Evolutionary conservation across 1,140 invertebrate species (phyloP).

Genomic region (Drosophila nasuta): DNA sequence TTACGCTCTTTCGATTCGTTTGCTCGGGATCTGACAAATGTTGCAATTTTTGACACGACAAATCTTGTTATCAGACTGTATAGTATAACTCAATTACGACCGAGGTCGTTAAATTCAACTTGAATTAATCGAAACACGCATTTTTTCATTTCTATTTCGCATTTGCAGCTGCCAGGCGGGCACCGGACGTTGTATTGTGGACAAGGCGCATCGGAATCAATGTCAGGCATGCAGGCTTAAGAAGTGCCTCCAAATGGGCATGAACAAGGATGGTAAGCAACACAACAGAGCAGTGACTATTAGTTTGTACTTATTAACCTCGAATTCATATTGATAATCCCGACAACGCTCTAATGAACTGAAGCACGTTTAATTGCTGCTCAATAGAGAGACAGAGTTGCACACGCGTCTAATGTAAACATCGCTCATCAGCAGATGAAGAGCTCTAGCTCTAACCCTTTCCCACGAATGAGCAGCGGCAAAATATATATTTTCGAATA

Average conservation of each 20-base stretch:
- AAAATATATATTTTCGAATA: conserved; percentile 7
- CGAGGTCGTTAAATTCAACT: conserved; percentile 29
- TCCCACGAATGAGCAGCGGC: conserved; percentile 49
- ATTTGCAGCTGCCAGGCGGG: conserved; percentile 97
- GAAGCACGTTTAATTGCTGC: conserved; percentile 76
- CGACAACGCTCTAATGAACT: conserved; percentile 70
- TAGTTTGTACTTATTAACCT: conserved; percentile 13
- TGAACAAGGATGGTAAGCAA: conserved; percentile 99
- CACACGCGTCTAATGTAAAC: conserved; percentile 56
- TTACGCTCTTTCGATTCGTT: conserved; percentile 54
- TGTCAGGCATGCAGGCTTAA: conserved; percentile 99
- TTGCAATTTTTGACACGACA: conserved; percentile 80
- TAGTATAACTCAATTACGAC: conserved; percentile 63
- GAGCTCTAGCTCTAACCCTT: conserved; percentile 23
- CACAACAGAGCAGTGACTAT: background rate
- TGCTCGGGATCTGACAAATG: conserved; percentile 71
- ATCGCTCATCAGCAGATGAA: background rate
- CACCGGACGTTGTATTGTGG: conserved; percentile 97
- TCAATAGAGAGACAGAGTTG: conserved; percentile 58
- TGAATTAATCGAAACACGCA: conserved; percentile 49
- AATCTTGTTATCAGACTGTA: conserved; percentile 54
- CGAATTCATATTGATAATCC: conserved; percentile 39
- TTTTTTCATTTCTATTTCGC: conserved; percentile 17
- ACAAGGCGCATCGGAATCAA: conserved; percentile 99
- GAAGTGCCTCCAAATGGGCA: conserved; percentile 99